phyloP scores from a whole-genome alignment of 2,797 vertebrate genomes.

The Margarornis squamiger region DNA sequence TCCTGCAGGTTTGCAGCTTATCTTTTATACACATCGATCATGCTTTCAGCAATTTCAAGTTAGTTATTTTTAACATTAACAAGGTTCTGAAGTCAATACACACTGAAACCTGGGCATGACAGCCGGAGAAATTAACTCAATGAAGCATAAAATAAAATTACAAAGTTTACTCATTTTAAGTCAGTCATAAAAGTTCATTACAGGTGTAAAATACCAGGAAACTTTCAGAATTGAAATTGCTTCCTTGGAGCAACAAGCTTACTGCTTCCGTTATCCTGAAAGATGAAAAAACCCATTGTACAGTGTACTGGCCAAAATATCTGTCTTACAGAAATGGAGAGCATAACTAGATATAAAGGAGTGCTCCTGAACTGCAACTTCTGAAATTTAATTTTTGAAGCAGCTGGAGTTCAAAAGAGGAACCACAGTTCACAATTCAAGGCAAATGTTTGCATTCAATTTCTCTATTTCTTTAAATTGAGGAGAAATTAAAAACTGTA shows the following conservation, averaged over 20 bases:
- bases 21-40: not conserved
- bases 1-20: not conserved
- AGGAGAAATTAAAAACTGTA: not conserved
- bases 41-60: not conserved
- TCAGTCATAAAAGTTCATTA: not conserved
- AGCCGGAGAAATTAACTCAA: not conserved
- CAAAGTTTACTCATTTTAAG: not conserved
- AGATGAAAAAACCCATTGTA: fast-evolving
- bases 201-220: not conserved
- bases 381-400: not conserved
- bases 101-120: not conserved
- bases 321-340: not conserved
- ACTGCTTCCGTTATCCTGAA: not conserved
- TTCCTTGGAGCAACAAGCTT: not conserved
- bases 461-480: not conserved
- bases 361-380: not conserved
- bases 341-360: not conserved
- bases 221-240: not conserved
- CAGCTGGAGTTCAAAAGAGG: not conserved
- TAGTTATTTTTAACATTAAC: not conserved
- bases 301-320: not conserved
- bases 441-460: not conserved
- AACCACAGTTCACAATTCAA: not conserved
- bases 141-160: not conserved
- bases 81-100: not conserved